Evolutionary conservation across 2,113 vertebrate species (phyloP).

Genomic region (Myiopsitta monachus): DNA sequence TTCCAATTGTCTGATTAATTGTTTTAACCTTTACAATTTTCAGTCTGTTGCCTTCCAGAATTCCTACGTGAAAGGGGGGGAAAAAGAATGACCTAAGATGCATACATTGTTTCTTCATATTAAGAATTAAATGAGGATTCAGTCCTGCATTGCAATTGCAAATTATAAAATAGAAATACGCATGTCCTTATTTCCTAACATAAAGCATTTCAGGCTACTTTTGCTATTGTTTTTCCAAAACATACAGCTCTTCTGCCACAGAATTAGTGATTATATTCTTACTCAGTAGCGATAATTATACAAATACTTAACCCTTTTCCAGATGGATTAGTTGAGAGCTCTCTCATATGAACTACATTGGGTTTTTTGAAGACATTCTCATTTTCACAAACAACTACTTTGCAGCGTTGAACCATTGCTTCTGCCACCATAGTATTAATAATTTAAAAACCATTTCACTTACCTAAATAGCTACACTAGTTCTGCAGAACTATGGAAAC

Average conservation of each 20-base stretch:
- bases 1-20: slow-evolving; percentile 87
- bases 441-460: background rate
- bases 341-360: background rate
- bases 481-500: background rate
- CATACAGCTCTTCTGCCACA: background rate
- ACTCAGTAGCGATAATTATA: background rate
- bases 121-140: background rate
- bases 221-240: background rate
- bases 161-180: background rate
- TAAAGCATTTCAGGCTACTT: background rate
- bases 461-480: background rate
- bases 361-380: background rate
- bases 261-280: background rate
- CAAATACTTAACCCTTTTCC: background rate
- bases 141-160: background rate
- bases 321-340: background rate
- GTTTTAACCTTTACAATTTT: slow-evolving; percentile 78
- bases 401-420: background rate
- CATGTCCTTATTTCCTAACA: background rate
- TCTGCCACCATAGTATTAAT: background rate
- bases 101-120: background rate
- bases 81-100: background rate
- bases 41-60: slow-evolving; percentile 93
- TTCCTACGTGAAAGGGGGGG: slow-evolving; percentile 71
- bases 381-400: background rate